Conservation (phyloP, 2,797 vertebrate genomes). For the Ptychobarbus kaznakovi region DNA sequence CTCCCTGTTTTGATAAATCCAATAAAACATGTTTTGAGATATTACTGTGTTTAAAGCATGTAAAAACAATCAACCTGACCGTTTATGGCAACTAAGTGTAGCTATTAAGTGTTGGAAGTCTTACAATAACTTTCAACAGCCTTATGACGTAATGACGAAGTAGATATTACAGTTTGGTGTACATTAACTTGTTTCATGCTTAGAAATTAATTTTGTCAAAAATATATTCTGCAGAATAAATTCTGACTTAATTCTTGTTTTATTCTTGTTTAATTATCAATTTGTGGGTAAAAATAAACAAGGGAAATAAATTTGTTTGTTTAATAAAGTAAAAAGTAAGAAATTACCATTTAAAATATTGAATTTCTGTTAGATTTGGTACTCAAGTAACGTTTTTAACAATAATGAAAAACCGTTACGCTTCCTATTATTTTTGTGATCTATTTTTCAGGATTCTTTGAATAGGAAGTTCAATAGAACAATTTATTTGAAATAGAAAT, state of each 20-base stretch:
- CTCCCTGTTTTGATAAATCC: not conserved
- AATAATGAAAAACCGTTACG: not conserved
- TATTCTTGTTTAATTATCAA: not conserved
- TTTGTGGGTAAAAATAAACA: not conserved
- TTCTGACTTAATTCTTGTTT: not conserved
- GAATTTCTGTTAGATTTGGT: not conserved
- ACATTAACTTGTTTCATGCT: not conserved
- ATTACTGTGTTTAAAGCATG: not conserved
- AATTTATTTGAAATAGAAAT: too few species aligned
- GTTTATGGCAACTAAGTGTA: not conserved
- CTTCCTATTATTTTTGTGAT: not conserved
- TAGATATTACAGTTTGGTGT: not conserved
- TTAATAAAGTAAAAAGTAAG: not conserved
- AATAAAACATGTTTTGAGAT: not conserved
- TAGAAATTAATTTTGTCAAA: not conserved
- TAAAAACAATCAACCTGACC: not conserved
- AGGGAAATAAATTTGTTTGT: not conserved
- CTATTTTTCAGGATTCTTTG: not conserved
- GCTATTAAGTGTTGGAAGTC: not conserved
- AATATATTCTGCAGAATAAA: not conserved
- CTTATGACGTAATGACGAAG: not conserved
- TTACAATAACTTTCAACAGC: not conserved
- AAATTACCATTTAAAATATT: not conserved
- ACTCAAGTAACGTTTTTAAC: not conserved
- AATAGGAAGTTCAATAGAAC: not conserved